Base-by-base conservation (phyloP, 2,888 invertebrate species). In the Parnassius orleans region DNA sequence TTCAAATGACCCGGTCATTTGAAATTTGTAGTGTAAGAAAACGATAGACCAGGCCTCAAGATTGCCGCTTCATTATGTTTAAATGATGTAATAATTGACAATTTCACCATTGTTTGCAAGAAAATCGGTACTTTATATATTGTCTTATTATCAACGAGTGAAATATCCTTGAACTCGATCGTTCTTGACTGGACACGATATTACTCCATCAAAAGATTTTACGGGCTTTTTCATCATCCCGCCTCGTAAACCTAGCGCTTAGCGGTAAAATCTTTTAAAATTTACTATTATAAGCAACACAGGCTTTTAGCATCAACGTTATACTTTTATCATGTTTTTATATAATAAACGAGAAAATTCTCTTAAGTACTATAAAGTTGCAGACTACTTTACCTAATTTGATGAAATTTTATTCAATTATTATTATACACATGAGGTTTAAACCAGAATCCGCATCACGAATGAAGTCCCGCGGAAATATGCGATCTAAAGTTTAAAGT, bases 201-300 rank as follows among this genome's bases (percentile, higher is more conserved):
- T 61, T 61, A 56, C 57, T 53, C 64, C 64, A 63, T 61, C 62
- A 66, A 69, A 68, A 64, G 64, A 53, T 57, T 61, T 61, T 61
- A 61, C 57, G 47, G 43, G 53, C 61, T 52, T 52, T 61, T 61
- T 61, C 61, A 57, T 57, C 61, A 61, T 57, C 52, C 53, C 51
- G 61, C 61, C 57, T 61, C 61, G 61, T 61, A 61, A 61, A 61
- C n/a, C 19, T 15, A 41, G 47, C 57, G 57, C 53, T 57, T 57
- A 57, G 61, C 57, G 57, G 57, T 57, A 52, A 61, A 61, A 61
- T 61, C 57, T 57, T 57, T 57, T 57, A 61, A 61, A 61, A 56
- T 56, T 41, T 61, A 61, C 55, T 56, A 61, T 56, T 61, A 52
- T 61, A 61, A 61, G 51, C 44, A 61, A 61, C 61, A 56, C 55